Evolutionary conservation across 1,140 invertebrate species (phyloP), one percentile per base, ranked within the genome.

Genomic region (Leptinotarsa texana): DNA sequence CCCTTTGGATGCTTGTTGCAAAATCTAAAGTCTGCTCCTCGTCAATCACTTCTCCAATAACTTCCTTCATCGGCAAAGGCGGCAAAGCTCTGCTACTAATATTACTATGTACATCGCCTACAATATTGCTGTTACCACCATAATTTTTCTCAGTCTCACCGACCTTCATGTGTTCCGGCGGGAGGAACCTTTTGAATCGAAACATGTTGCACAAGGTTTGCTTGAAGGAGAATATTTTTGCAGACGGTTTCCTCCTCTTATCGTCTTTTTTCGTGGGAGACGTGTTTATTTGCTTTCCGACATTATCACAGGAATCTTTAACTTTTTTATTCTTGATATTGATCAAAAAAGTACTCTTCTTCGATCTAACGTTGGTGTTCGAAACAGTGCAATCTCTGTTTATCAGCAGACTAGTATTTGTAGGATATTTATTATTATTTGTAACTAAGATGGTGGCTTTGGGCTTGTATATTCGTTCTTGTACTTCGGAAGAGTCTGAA

Each of bases 1-100:
- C 95, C 90, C 94, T 95, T 84, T 96, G 93, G 81, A 97, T 96
- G 78, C 94, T 96, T 4, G 93, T 93, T 18, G 95, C 94, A 88
- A 97, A 96, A 85, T 97, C 95, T 85, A 93, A 89, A 3, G 86
- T 84, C 2, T 85, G 77, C 22, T 85, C 81, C 17, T 86, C 88
- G 0, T 88, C 88, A 17, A 87, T 68, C 2, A 17, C 51, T 57
- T 33, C 72, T 71, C 77, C 51, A 62, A 86, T 85, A 3, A 83
- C 78, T 63, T 84, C 78, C 83, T 87, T 86, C 76, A 88, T 88
- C 13, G 94, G 94, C 77, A 96, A 85, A 3, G 95, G 94, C 11
- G 94, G 95, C 73, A 96, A 83, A 24, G 94, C 94, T 49, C 94
- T 89, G 63, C 92, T 88, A 76, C 89, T 89, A 71, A 91, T 89